Evolutionary conservation across 2,797 vertebrate genomes (phyloP), one percentile per base, ranked within the genome.

Genomic region (Diglossa cyanea): DNA sequence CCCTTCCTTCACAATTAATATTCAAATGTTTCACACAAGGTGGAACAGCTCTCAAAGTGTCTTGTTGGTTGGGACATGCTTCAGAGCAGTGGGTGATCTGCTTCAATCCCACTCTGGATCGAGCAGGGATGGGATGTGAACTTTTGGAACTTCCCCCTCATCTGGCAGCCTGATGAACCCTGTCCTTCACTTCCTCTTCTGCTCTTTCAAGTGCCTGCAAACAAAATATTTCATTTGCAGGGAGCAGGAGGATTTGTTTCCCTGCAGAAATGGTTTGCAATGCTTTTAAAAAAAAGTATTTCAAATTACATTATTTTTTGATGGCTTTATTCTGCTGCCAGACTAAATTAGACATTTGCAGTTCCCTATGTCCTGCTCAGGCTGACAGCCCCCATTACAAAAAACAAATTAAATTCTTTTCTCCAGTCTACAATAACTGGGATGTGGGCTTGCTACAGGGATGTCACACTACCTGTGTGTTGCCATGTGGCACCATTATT

Each of bases 71-170:
- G 51, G 66, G 85, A 88, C 79, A 62, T 55, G 76, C 86, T 91
- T 94, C 70, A 75, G 91, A 96, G 88, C 10, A 0, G 76, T 84
- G 70, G 79, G 90, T 88, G 79, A 95, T 90, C 87, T 88, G 87
- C 82, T 81, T 96, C 70, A 84, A 66, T 90, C 83, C 76, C 47
- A 31, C 88, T 84, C 51, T 73, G 79, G 44, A 81, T 68, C 0
- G 2, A 86, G 86, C 66, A 88, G 82, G 33, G 76, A 81, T 94
- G 92, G 70, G 73, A 90, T 86, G 55, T 96, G 96, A 96, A 95
- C 94, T 95, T 93, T 83, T 86, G 86, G 79, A 95, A 95, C 92
- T 94, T 95, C 93, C 88, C 94, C 40, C 70, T 88, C 96, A 96
- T 96, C 95, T 96, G 95, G 95, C 94, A 95, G 82, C 88, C 95